Evolutionary conservation across 2,113 vertebrate genomes (phyloP).

Genomic region (Odocoileus hemionus): DNA sequence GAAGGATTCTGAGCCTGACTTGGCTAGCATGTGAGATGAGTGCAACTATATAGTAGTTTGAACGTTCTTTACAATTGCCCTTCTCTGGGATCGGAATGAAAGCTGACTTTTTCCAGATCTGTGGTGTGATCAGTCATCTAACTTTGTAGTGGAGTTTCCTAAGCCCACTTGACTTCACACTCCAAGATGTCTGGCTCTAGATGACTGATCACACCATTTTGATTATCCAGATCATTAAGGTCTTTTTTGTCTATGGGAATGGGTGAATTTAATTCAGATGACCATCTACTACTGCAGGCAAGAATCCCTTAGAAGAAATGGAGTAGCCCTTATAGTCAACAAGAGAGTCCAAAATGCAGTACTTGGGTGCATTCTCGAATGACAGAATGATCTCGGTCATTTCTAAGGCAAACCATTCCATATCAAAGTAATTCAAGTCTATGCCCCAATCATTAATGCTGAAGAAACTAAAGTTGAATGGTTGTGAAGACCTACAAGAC

Average conservation of each 20-base stretch:
- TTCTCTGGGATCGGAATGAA: background rate
- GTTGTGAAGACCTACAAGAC: background rate
- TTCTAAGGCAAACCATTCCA: background rate
- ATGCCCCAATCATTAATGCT: background rate
- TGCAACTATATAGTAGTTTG: background rate
- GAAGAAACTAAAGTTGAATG: background rate
- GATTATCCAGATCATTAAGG: background rate
- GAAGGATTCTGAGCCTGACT: background rate
- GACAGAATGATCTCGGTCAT: background rate
- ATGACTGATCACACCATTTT: background rate
- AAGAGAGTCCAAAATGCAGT: background rate
- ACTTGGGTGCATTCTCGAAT: background rate
- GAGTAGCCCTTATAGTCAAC: background rate
- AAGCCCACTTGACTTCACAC: background rate
- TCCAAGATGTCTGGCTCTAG: background rate
- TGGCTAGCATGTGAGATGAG: background rate
- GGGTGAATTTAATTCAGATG: background rate
- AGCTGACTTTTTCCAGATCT: background rate
- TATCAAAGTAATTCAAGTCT: background rate
- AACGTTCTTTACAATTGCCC: background rate
- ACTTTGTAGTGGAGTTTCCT: background rate
- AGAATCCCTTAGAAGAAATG: background rate
- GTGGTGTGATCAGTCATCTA: too few species aligned
- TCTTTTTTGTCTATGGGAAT: background rate
- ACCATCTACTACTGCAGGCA: fast-evolving